These are phyloP conservation scores for Athalia rosae DNA, from an alignment of 2,888 invertebrate species.

Conservation along the genomic window DNA sequence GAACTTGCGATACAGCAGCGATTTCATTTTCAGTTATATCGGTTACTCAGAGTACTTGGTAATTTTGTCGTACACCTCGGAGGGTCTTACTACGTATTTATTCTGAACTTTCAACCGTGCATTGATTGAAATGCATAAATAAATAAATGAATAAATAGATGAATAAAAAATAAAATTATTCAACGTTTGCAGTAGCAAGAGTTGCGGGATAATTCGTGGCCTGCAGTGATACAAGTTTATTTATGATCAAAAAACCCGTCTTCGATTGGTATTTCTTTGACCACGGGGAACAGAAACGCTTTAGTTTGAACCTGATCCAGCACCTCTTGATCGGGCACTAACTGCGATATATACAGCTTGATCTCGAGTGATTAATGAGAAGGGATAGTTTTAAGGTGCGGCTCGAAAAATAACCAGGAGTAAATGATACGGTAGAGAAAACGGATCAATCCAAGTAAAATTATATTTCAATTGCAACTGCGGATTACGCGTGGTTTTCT, in stretches of 20 bases:
- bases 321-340: constrained; percentile 13
- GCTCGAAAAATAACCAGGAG: constrained; percentile 18
- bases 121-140: no score
- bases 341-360: constrained; percentile 15
- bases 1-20: no score
- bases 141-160: no score
- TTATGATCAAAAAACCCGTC: neutral
- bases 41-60: no score
- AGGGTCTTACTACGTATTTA: no score
- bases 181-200: no score
- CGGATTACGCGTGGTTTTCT: neutral
- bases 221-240: neutral
- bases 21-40: no score
- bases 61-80: no score
- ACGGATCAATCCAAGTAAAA: constrained; percentile 13
- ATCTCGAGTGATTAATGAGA: constrained; percentile 35
- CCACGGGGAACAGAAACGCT: constrained; percentile 14
- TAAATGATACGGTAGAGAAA: constrained; percentile 1
- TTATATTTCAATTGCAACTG: neutral
- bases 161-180: no score
- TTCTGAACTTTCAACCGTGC: no score
- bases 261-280: neutral
- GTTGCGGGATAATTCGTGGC: neutral
- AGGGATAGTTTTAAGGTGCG: constrained; percentile 19
- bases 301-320: constrained; percentile 21